These are phyloP conservation scores for Sminthurides aquaticus DNA, from an alignment of 2,888 invertebrate species.

Conservation along the genomic window DNA sequence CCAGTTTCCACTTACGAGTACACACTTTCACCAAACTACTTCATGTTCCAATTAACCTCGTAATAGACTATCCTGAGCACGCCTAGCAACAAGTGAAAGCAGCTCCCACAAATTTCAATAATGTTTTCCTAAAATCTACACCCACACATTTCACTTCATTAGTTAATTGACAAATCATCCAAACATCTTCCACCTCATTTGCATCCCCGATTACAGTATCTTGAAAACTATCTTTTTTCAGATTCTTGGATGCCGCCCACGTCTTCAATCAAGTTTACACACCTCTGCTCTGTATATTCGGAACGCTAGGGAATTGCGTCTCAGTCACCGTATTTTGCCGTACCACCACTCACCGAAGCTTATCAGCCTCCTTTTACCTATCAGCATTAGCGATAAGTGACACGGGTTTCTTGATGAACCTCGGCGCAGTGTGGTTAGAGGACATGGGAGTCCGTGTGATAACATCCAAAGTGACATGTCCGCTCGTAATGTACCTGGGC, in stretches of 20 bases:
- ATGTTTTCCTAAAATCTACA: too few relatives aligned
- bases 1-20: too few relatives aligned
- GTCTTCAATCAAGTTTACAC: slow-evolving; percentile 50
- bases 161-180: too few relatives aligned
- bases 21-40: too few relatives aligned
- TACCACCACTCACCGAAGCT: slow-evolving; percentile 60
- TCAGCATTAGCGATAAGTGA: slow-evolving; percentile 70
- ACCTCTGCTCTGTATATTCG: slow-evolving; percentile 62
- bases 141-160: too few relatives aligned
- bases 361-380: slow-evolving; percentile 70
- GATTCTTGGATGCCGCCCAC: slow-evolving; percentile 18
- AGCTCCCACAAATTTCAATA: too few relatives aligned
- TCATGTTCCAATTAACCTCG: too few relatives aligned
- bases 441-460: slow-evolving; percentile 42
- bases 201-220: too few relatives aligned
- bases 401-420: slow-evolving; percentile 61
- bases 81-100: too few relatives aligned
- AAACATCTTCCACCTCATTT: too few relatives aligned
- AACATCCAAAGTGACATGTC: slow-evolving; percentile 55
- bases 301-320: slow-evolving; percentile 64
- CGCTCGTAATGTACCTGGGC: slow-evolving; percentile 62
- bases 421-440: slow-evolving; percentile 62
- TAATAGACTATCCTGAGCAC: too few relatives aligned
- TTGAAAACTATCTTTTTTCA: slow-evolving; percentile 6
- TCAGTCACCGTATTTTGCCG: slow-evolving; percentile 66